Conservation (phyloP, 1,140 invertebrate genomes). For the Sweltsa coloradensis region DNA sequence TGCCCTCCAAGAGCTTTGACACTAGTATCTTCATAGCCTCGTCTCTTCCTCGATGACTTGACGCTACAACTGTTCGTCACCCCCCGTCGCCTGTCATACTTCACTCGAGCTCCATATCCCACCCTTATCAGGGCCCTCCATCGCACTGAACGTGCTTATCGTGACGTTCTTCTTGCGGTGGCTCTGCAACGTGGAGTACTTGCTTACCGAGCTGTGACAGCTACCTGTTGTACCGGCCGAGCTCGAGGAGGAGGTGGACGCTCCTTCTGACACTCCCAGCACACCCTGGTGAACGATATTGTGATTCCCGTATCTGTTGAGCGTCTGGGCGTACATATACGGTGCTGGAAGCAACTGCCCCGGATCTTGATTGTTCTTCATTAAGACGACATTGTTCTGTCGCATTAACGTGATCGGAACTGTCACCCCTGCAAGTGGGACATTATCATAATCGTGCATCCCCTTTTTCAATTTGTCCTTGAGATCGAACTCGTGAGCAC, state of each 20-base stretch:
- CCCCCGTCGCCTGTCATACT: slow-evolving; percentile 10
- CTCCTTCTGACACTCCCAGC: slow-evolving; percentile 6
- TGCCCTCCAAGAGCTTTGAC: too few relatives aligned
- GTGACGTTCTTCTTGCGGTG: slow-evolving; percentile 6
- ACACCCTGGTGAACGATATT: slow-evolving; percentile 10
- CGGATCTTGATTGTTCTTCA: too few relatives aligned
- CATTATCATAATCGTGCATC: slow-evolving; percentile 2
- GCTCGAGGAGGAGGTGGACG: slow-evolving; percentile 4
- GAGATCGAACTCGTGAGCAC: too few relatives aligned
- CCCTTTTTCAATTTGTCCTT: too few relatives aligned
- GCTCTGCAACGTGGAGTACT: slow-evolving; percentile 4
- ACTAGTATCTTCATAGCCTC: slow-evolving; percentile 2
- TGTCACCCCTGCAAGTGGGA: slow-evolving; percentile 5
- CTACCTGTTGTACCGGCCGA: slow-evolving; percentile 1
- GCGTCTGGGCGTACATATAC: too few relatives aligned
- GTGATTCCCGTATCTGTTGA: too few relatives aligned
- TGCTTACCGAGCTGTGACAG: neutral
- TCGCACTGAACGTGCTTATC: slow-evolving; percentile 12
- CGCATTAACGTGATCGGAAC: slow-evolving; percentile 11
- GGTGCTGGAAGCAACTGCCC: too few relatives aligned
- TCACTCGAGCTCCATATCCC: slow-evolving; percentile 9
- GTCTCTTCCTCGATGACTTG: slow-evolving; percentile 4
- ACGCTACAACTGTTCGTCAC: neutral
- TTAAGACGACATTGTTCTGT: too few relatives aligned
- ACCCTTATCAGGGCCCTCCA: slow-evolving; percentile 4